Conservation (phyloP, 2,113 vertebrate species). For the Pelobates fuscus region DNA sequence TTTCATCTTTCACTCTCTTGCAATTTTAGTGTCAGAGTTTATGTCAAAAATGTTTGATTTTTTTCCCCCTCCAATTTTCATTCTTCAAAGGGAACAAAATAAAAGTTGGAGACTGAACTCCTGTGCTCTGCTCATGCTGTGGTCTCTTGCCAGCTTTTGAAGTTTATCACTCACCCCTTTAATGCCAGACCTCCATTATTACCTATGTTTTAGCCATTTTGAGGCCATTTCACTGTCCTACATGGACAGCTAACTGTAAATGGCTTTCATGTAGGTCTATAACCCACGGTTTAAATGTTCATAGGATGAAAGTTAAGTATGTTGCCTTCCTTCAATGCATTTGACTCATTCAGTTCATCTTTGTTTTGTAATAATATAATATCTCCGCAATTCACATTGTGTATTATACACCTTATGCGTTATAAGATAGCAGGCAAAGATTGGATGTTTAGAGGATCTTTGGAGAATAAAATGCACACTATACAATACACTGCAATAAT, state of each 20-base stretch:
- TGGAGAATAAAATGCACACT: no score
- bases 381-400: no score
- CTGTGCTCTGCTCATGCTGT: conserved; percentile 60
- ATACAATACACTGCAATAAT: no score
- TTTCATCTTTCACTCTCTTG: conserved; percentile 89
- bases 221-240: conserved; percentile 79
- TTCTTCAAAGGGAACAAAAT: conserved; percentile 96
- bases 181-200: conserved; percentile 88
- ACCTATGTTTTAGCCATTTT: conserved; percentile 76
- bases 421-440: no score
- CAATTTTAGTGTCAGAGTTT: conserved; percentile 79
- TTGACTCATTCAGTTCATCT: conserved; percentile 45
- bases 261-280: conserved; percentile 82
- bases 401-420: no score
- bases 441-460: no score
- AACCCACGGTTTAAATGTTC: conserved; percentile 61
- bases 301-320: conserved; percentile 64
- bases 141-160: conserved; percentile 80
- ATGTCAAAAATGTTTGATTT: conserved; percentile 75
- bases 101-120: conserved; percentile 75
- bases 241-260: conserved; percentile 71
- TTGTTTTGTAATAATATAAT: not conserved
- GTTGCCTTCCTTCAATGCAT: conserved; percentile 56
- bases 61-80: conserved; percentile 86
- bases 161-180: conserved; percentile 81